Evolutionary conservation across 2,113 vertebrate genomes (phyloP), one percentile per base, ranked within the genome.

Genomic region (Entelurus aequoreus): DNA sequence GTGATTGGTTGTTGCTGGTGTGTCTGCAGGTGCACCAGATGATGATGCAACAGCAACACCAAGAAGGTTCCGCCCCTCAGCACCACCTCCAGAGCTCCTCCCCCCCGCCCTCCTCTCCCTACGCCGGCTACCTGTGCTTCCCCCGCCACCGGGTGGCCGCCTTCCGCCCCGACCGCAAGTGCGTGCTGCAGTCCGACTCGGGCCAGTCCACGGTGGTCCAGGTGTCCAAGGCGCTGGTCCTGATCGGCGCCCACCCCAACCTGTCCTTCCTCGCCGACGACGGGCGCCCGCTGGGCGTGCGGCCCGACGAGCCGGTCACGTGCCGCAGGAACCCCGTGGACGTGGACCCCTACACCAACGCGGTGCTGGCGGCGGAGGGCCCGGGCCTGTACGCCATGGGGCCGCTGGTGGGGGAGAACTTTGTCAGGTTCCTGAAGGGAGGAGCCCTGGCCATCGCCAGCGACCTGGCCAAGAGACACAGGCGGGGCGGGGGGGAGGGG

Each of bases 331-430:
- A 92, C 80, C 90, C 91, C 0, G 57, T 92, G 0, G 83, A 91
- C 2, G 87, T 89, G 21, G 79, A 92, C 71, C 90, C 90, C 0
- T 91, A 84, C 76, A 92, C 89, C 0, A 86, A 91, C 63, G 68
- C 58, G 73, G 81, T 83, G 40, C 21, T 77, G 0, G 72, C 69
- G 4, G 88, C 87, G 1, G 81, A 71, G 0, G 88, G 86, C 15
- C 82, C 83, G 0, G 87, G 85, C n/a, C 47, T 92, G 68, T 92
- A 92, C 52, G 90, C 90, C 65, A 88, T 92, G 86, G 91, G 91
- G 1, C 91, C 91, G 0, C 60, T 92, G 3, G 90, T 92, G 5
- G 91, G 91, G 0, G 91, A 92, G 75, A 92, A 92, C 86, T 92
- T 92, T 70, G 91, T 92, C 35, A 74, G 91, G 16, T 92, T 92